Base-by-base conservation (phyloP, 2,888 invertebrate genomes). In the Caradrina clavipalpis region DNA sequence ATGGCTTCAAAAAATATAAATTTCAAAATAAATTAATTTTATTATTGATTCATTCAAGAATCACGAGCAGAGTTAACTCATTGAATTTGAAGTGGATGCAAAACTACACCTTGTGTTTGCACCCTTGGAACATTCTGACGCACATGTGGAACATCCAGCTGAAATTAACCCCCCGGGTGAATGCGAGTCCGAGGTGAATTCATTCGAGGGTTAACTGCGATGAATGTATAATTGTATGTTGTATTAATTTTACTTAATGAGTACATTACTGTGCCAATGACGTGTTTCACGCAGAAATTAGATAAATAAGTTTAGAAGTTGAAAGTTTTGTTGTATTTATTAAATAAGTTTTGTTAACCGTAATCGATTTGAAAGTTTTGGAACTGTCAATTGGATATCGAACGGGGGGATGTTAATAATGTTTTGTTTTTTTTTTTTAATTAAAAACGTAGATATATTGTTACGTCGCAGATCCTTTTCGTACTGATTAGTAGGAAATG, bases 41-140 rank as follows among this genome's bases (percentile, higher is more conserved):
- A n/a, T n/a, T n/a, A n/a, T n/a, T n/a, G n/a, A n/a, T n/a, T n/a
- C n/a, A n/a, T n/a, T n/a, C n/a, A n/a, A n/a, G n/a, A n/a, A n/a
- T n/a, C n/a, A n/a, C n/a, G n/a, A n/a, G n/a, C n/a, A n/a, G n/a
- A n/a, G n/a, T n/a, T n/a, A n/a, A n/a, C n/a, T n/a, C n/a, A n/a
- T n/a, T n/a, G n/a, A n/a, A n/a, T n/a, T n/a, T n/a, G n/a, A n/a
- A n/a, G n/a, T n/a, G n/a, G n/a, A n/a, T n/a, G n/a, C n/a, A n/a
- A n/a, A n/a, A n/a, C n/a, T n/a, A n/a, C n/a, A n/a, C n/a, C n/a
- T n/a, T n/a, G n/a, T n/a, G n/a, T 85, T 85, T 78, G 80, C 77
- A 74, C 81, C 82, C 85, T 86, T 70, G 69, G 78, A 86, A 84
- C 77, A 85, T 89, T 90, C 91, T 88, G 88, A 88, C 87, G 80